Base-by-base conservation (phyloP, 35 echinoderm and acorn worm genomes). In the Apostichopus japonicus region DNA sequence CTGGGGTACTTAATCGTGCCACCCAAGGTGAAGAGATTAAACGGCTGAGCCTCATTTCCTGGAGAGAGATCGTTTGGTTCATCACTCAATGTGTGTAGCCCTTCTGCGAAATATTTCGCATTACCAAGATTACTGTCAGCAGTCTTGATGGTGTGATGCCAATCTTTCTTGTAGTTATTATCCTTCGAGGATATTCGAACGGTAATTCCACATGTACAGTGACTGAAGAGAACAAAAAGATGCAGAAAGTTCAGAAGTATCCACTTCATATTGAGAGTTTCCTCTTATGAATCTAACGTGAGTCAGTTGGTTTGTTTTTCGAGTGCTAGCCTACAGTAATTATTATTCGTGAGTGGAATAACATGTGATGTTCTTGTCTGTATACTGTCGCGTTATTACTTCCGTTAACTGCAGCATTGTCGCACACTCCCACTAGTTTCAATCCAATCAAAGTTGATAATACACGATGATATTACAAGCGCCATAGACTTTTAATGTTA, bases 1-100 rank as follows among this genome's bases (percentile, higher is more conserved):
- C 88, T 92, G 62, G 96, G 96, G 65, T 93, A 97, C 22, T 73
- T 86, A 25, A 97, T 21, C 4, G 84, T 13, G 56, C 96, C 94
- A 54, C 87, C 77, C 25, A 97, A 92, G 4, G 94, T 97, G 52
- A 83, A 51, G 8, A 97, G 67, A 5, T 21, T 92, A 72, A 97
- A 95, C 6, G 93, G 82, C 59, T 91, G 14, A 9, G 90, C 96
- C n/a, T 16, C 5, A 23, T 25, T 72, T 58, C 81, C 81, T 5
- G 81, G 81, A n/a, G 11, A 22, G 8, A 54, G 14, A 21, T 21
- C 16, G 54, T 84, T 84, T 75, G 71, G 71, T 19, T 3, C 71
- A 9, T 13, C 17, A 9, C 8, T 54, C 79, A 75, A 23, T 23
- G 71, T 75, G 71, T 75, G 71, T 75, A 75, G 71, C 71, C 17